These are phyloP conservation scores for Saxidomus purpurata DNA, from an alignment of 1,140 invertebrate genomes.

Conservation along the genomic window DNA sequence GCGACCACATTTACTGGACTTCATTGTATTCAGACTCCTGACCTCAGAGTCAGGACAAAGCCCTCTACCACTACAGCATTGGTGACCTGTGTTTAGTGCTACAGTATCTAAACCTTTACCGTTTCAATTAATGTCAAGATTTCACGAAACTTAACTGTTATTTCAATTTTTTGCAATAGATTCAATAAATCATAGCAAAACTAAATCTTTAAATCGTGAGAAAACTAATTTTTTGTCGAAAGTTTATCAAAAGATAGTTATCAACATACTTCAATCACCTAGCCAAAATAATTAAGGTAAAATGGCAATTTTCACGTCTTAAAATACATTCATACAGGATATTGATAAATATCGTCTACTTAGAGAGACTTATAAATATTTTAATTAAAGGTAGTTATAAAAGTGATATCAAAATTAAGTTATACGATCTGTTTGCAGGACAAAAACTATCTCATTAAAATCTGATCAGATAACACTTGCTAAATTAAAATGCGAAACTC, in stretches of 20 bases:
- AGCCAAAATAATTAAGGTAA: neutral
- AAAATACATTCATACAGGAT: neutral
- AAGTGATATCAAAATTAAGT: neutral
- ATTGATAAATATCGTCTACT: neutral
- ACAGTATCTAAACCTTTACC: too few species aligned
- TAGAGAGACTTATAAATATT: neutral
- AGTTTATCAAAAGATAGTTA: neutral
- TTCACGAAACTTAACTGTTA: neutral
- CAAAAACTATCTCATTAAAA: neutral
- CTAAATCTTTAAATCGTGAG: neutral
- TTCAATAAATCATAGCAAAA: constrained; percentile 11
- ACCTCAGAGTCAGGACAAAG: too few species aligned
- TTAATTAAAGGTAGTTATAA: constrained; percentile 17
- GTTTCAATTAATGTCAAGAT: too few species aligned
- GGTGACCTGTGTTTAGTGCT: too few species aligned
- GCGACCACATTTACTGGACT: too few species aligned
- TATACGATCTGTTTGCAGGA: neutral
- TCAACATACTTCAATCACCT: neutral
- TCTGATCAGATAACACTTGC: neutral
- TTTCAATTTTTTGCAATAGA: neutral
- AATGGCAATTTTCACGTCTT: constrained; percentile 10
- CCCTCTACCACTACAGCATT: too few species aligned
- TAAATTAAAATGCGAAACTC: neutral
- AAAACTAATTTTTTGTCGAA: neutral
- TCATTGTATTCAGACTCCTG: too few species aligned